Percentiles rank a stretch among this genome's conserved stretches.
Evolutionary conservation across 1,140 invertebrate genomes (phyloP).

Genomic region (Druon quercuslanigerum): DNA sequence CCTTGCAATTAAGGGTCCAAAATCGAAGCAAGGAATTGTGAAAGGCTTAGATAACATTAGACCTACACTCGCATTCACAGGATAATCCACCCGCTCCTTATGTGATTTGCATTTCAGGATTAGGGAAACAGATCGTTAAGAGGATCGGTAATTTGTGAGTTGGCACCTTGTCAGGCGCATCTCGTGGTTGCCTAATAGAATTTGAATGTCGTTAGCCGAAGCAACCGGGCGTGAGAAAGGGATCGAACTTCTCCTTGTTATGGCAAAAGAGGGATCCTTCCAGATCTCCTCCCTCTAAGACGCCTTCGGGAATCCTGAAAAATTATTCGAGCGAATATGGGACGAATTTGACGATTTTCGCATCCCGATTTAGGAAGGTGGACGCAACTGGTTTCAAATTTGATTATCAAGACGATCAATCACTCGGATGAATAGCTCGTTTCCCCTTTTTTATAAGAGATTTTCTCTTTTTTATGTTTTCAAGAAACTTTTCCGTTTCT

Average conservation of each 20-base stretch:
- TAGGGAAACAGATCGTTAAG: conserved; percentile 21
- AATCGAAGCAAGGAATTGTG: not conserved
- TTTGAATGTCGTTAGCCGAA: conserved; percentile 70
- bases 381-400: not conserved
- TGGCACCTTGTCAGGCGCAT: conserved; percentile 55
- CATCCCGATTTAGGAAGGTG: conserved; percentile 34
- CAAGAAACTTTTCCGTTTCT: too few relatives aligned
- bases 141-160: conserved; percentile 38
- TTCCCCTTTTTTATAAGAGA: too few relatives aligned
- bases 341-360: not conserved
- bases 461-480: too few relatives aligned
- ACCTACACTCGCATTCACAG: not conserved
- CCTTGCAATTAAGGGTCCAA: too few relatives aligned
- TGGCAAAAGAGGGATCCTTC: conserved; percentile 38
- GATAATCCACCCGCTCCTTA: not conserved
- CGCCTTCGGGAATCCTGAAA: conserved; percentile 27
- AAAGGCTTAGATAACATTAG: too few relatives aligned
- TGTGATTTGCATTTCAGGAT: conserved; percentile 8
- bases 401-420: too few relatives aligned
- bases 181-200: conserved; percentile 67
- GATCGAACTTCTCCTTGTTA: conserved; percentile 64
- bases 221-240: conserved; percentile 69
- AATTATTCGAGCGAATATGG: conserved; percentile 51
- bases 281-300: conserved; percentile 18
- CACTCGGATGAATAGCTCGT: too few relatives aligned